Conservation (phyloP, 2,888 invertebrate species). For the Iphiclides podalirius region DNA sequence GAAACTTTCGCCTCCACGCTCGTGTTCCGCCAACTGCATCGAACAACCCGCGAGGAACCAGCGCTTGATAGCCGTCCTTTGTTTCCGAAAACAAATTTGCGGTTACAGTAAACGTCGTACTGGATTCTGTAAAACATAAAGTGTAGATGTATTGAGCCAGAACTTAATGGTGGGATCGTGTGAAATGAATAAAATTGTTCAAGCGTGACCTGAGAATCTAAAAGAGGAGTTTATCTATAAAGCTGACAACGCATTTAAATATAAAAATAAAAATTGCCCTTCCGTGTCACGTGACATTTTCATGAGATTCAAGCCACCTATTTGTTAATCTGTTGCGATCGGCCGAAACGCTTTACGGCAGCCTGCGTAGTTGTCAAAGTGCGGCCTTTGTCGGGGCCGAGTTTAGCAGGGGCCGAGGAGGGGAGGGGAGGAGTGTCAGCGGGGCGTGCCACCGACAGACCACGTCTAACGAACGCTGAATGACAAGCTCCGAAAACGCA, state of each 20-base stretch:
- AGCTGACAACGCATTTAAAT: too few relatives aligned
- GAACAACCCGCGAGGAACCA: background rate
- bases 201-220: too few relatives aligned
- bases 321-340: slow-evolving; percentile 15
- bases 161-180: background rate
- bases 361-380: slow-evolving; percentile 15
- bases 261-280: too few relatives aligned
- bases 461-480: slow-evolving; percentile 38
- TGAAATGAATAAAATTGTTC: too few relatives aligned
- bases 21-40: background rate
- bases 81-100: slow-evolving; percentile 13
- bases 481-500: slow-evolving; percentile 46
- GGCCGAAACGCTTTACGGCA: slow-evolving; percentile 16
- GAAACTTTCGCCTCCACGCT: too few relatives aligned
- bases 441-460: slow-evolving; percentile 24
- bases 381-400: slow-evolving; percentile 24
- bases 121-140: background rate
- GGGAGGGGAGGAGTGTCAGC: background rate
- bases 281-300: too few relatives aligned
- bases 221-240: too few relatives aligned
- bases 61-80: slow-evolving; percentile 12
- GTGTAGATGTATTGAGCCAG: background rate
- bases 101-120: background rate
- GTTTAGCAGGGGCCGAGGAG: slow-evolving; percentile 11
- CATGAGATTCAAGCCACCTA: slow-evolving; percentile 7